These are phyloP conservation scores for Camelus dromedarius DNA, from an alignment of 2,113 vertebrate genomes.

Conservation along the genomic window DNA sequence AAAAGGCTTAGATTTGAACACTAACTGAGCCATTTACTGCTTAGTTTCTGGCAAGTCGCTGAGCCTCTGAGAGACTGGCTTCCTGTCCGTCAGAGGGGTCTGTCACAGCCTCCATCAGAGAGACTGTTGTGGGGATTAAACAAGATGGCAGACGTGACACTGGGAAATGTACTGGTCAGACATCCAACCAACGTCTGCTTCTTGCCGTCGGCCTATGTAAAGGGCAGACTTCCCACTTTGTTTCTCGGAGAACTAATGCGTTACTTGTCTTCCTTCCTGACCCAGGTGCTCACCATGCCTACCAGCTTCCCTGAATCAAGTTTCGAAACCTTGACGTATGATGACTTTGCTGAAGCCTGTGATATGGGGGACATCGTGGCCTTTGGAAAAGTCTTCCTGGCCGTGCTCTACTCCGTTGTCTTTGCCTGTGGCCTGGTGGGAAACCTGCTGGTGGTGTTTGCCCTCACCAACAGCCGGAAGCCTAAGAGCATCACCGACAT, in stretches of 20 bases:
- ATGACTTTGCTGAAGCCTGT: slow-evolving; percentile 75
- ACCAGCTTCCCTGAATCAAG: not conserved
- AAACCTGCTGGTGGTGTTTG: slow-evolving; percentile 92
- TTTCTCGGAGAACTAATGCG: not conserved
- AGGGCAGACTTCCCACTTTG: not conserved
- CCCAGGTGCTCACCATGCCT: slow-evolving; percentile 74
- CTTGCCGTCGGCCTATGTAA: too few relatives aligned
- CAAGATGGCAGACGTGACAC: accelerated
- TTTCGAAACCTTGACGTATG: slow-evolving; percentile 62
- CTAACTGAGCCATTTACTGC: not conserved
- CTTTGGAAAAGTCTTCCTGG: slow-evolving; percentile 82
- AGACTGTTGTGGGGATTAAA: not conserved
- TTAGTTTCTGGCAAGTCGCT: not conserved
- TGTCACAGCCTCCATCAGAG: too few relatives aligned
- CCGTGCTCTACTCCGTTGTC: slow-evolving; percentile 85
- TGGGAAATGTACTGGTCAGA: not conserved
- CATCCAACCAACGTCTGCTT: not conserved
- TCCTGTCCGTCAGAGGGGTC: not conserved
- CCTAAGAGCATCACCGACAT: slow-evolving; percentile 93
- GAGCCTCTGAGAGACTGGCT: not conserved
- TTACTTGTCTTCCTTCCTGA: slow-evolving; percentile 41
- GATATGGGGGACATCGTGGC: slow-evolving; percentile 74
- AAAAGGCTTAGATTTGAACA: not conserved
- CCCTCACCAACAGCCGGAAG: slow-evolving; percentile 85
- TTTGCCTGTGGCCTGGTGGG: slow-evolving; percentile 92